phyloP scores from a whole-genome alignment of 2,113 vertebrate genomes.

The Python bivittatus region DNA sequence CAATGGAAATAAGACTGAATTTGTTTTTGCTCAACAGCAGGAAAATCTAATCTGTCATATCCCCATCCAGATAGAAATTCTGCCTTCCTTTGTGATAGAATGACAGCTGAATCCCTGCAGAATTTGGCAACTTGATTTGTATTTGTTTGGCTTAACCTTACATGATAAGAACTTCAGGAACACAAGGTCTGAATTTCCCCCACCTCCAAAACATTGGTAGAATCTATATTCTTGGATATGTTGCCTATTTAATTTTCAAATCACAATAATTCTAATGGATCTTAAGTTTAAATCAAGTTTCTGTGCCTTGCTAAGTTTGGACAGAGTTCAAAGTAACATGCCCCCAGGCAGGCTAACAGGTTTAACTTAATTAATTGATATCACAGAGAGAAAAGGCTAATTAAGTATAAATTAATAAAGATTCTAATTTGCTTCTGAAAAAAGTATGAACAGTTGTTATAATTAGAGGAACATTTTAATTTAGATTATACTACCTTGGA shows the following conservation, averaged over 20 bases:
- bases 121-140: not conserved
- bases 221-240: not conserved
- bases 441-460: not conserved
- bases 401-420: not conserved
- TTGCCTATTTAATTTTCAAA: not conserved
- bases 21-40: not conserved
- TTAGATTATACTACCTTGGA: not conserved
- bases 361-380: not conserved
- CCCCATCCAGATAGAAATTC: not conserved
- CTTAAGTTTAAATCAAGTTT: not conserved
- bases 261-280: not conserved
- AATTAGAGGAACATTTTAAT: not conserved
- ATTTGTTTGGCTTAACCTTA: not conserved
- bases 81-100: not conserved
- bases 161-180: not conserved
- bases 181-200: not conserved
- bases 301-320: not conserved
- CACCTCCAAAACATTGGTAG: not conserved
- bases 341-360: not conserved
- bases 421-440: not conserved
- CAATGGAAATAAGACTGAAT: not conserved
- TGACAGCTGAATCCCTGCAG: not conserved
- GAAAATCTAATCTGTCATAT: not conserved
- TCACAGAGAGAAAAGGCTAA: not conserved
- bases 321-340: not conserved